These are phyloP conservation scores for Dascillus cervinus DNA, from an alignment of 2,888 invertebrate species.

Conservation along the genomic window DNA sequence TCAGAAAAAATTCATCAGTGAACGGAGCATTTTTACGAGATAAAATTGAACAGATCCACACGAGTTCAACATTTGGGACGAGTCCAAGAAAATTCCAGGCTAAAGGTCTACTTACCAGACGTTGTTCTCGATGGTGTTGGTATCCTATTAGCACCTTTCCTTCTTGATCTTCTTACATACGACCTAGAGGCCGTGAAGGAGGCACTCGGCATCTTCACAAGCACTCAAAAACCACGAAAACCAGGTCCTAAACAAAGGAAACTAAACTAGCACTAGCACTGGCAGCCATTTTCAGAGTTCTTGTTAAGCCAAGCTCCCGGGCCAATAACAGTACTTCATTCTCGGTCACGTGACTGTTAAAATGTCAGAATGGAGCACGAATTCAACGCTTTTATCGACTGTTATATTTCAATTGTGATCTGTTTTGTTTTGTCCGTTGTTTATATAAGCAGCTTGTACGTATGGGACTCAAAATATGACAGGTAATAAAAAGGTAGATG, in stretches of 20 bases:
- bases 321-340: constrained; percentile 27
- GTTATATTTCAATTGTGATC: constrained; percentile 58
- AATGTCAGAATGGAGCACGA: constrained; percentile 32
- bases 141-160: constrained; percentile 85
- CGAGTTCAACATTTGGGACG: constrained; percentile 8
- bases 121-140: constrained; percentile 73
- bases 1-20: no score
- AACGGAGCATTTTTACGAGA: no score
- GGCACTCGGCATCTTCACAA: constrained; percentile 85
- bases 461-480: constrained; percentile 71
- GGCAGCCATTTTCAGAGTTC: constrained; percentile 78
- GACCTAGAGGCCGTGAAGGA: constrained; percentile 89
- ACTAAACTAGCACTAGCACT: constrained; percentile 69
- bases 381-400: constrained; percentile 39
- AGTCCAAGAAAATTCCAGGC: constrained; percentile 11
- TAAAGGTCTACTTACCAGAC: constrained; percentile 58
- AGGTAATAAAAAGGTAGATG: constrained; percentile 49
- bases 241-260: constrained; percentile 73
- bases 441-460: constrained; percentile 82
- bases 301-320: constrained; percentile 36
- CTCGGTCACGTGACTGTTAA: constrained; percentile 35
- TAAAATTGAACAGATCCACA: no score
- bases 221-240: constrained; percentile 39
- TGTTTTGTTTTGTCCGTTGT: constrained; percentile 69
- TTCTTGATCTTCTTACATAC: constrained; percentile 84